Percentiles rank a stretch among this genome's conserved stretches.
These are phyloP conservation scores for Coptodon rendalli DNA, from an alignment of 2,113 vertebrate species.

Conservation along the genomic window DNA sequence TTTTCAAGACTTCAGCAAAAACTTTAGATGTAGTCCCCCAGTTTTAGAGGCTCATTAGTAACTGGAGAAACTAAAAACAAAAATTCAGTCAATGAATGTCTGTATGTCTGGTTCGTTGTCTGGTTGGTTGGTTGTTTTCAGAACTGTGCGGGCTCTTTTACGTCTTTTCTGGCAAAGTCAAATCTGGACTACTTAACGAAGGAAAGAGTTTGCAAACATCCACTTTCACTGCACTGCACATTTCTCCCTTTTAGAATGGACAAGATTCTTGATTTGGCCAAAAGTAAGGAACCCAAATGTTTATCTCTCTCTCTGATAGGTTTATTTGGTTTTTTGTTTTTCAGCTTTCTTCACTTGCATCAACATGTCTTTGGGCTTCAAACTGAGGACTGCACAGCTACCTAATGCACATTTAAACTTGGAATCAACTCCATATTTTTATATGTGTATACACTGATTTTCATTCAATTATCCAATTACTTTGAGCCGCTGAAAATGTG, in stretches of 20 bases:
- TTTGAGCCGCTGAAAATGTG: neutral
- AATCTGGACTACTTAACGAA: neutral
- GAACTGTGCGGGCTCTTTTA: accelerated
- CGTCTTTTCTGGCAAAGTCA: neutral
- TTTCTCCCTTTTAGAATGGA: neutral
- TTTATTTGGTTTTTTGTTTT: neutral
- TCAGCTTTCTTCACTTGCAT: neutral
- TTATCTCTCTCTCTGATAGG: neutral
- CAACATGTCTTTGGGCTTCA: neutral
- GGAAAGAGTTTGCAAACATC: neutral
- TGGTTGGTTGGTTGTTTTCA: neutral
- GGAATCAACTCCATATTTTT: neutral
- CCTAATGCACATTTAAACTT: neutral
- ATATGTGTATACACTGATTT: neutral
- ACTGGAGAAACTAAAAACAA: neutral
- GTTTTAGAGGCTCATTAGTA: neutral
- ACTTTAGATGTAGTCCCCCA: neutral
- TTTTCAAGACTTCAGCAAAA: neutral
- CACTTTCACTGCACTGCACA: neutral
- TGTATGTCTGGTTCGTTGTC: neutral
- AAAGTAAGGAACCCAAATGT: neutral
- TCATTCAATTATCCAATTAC: neutral
- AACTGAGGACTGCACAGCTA: neutral
- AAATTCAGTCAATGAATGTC: neutral
- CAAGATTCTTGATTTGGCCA: neutral